Base-by-base conservation (phyloP, 2,113 vertebrate species). In the Ptychochromis oligacanthus region DNA sequence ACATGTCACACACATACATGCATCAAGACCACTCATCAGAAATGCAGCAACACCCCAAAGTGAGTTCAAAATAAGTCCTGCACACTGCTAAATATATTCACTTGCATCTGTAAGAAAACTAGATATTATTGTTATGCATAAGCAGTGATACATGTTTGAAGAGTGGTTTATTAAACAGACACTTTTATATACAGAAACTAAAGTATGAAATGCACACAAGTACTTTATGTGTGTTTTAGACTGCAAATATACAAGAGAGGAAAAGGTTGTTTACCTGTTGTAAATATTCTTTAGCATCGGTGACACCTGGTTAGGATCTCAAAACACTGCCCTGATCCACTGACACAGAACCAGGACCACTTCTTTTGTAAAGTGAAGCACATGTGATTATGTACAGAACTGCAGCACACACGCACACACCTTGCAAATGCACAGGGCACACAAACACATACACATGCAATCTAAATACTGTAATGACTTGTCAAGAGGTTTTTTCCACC, bases 251-350 rank as follows among this genome's bases (percentile, higher is more conserved):
- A 57, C 6, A 59, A 31, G 13, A 80, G 2, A 54, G 7, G 5
- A 34, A 54, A 46, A 77, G 52, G 12, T 26, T 40, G 9, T 78
- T 81, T 89, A 87, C 81, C 88, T 76, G 74, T 38, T 31, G 22
- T 17, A 46, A 70, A 81, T 12, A 89, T 34, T 61, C 65, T 79
- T 83, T 78, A 75, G 77, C 31, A 15, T 49, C n/a, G 10, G 5
- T 62, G 64, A 79, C n/a, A 65, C 22, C 40, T 77, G 60, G 31
- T 54, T 34, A 34, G 31, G 31, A 3, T 24, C 4, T 64, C 49
- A n/a, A n/a, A n/a, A 72, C 49, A 55, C 57, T 34, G 52, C 43
- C 75, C 22, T 46, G 64, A 67, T 67, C 64, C 64, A 43, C n/a
- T 64, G 36, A 64, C 61, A 64, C 20, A 24, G 36, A 24, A 65